Evolutionary conservation across 2,797 vertebrate genomes (phyloP), one percentile per base, ranked within the genome.

Genomic region (Peromyscus aztecus): DNA sequence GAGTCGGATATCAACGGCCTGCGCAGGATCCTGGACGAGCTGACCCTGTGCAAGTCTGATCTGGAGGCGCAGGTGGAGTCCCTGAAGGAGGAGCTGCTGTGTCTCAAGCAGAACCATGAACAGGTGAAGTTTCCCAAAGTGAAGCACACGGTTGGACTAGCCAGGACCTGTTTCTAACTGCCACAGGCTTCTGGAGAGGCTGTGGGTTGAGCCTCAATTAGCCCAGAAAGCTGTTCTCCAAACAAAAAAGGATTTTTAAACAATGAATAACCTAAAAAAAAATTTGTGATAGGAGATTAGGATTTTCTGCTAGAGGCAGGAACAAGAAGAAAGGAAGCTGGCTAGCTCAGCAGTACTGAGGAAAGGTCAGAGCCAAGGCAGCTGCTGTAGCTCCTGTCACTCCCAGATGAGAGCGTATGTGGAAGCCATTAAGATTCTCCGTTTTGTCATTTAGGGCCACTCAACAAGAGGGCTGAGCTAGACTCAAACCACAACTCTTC

Each of bases 1-100:
- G 99, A 99, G 98, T 98, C 99, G 2, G 99, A 99, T 93, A 99
- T 99, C 69, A 99, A 99, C 0, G 99, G 99, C 40, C 98, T 99
- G 21, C 99, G 99, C 97, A 99, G 98, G 94, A 98, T 99, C 97
- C 98, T 99, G 98, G 99, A 99, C 13, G 99, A 99, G 98, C 98
- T 99, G 98, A 99, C 99, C 16, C 98, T 99, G 69, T 97, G 98
- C 98, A 98, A 99, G 96, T 99, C 99, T 1, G 99, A 99, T 98
- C 98, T 99, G 98, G 99, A 99, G 98, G 99, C 99, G 80, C 99
- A 99, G 98, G 99, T 99, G 46, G 99, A 99, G 98, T 98, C 99
- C 31, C 98, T 99, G 98, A 99, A 96, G 97, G 99, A 99, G 97
- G 99, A 99, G 97, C 99, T 99, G 95, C 99, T 99, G 96, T 99